Evolutionary conservation across 2,888 invertebrate genomes (phyloP).

Genomic region (Thalpophila matura): DNA sequence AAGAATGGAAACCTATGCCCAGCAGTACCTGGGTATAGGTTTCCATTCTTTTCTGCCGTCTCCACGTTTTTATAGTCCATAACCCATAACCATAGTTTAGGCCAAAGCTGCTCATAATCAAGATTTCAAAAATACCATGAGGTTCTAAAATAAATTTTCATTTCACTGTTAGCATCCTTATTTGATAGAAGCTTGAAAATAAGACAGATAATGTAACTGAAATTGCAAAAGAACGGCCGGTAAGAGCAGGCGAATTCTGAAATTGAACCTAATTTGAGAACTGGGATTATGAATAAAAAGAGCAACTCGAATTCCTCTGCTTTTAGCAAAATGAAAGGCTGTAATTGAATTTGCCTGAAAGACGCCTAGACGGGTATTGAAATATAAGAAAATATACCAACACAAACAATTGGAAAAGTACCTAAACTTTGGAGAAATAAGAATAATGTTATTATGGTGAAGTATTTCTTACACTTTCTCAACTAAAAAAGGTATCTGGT

Average conservation of each 20-base stretch:
- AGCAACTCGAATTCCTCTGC: constrained; percentile 22
- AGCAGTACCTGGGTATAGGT: too few species aligned
- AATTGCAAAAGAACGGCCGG: constrained; percentile 5
- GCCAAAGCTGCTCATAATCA: too few species aligned
- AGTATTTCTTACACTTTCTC: too few species aligned
- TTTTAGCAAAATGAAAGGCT: constrained; percentile 49
- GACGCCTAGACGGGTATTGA: constrained; percentile 6
- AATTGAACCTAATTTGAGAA: constrained; percentile 32
- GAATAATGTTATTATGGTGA: too few species aligned
- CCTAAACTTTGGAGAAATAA: background rate
- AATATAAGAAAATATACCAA: background rate
- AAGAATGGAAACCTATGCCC: too few species aligned
- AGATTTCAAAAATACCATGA: too few species aligned
- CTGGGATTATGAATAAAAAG: constrained; percentile 31
- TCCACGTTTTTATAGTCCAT: too few species aligned
- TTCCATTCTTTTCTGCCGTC: too few species aligned
- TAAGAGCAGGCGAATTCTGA: constrained; percentile 10
- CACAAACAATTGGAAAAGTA: background rate
- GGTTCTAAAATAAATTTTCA: too few species aligned
- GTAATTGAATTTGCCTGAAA: constrained; percentile 37
- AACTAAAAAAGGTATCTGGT: too few species aligned
- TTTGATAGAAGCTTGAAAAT: background rate
- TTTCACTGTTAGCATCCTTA: background rate
- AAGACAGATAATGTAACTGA: constrained; percentile 33
- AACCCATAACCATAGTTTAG: too few species aligned